Conservation (phyloP, 2,888 invertebrate genomes). For the Catocala fraxini region DNA sequence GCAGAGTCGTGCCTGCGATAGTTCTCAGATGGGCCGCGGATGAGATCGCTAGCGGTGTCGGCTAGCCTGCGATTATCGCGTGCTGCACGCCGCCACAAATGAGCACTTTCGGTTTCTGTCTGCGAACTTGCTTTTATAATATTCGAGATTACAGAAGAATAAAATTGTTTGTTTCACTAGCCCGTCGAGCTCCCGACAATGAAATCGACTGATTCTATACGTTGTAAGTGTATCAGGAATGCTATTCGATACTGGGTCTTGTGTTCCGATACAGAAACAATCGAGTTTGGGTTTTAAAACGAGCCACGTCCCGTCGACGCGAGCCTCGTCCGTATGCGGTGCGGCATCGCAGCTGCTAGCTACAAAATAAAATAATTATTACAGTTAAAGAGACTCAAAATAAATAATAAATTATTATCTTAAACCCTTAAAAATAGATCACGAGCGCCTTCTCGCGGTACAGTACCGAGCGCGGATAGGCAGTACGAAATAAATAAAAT, state of each 20-base stretch:
- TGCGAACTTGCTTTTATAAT: slow-evolving; percentile 40
- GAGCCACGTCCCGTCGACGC: slow-evolving; percentile 83
- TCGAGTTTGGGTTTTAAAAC: slow-evolving; percentile 59
- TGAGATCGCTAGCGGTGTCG: slow-evolving; percentile 66
- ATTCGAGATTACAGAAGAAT: slow-evolving; percentile 45
- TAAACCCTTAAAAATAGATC: slow-evolving; percentile 88
- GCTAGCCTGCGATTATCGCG: slow-evolving; percentile 54
- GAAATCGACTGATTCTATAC: slow-evolving; percentile 64
- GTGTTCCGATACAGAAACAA: slow-evolving; percentile 61
- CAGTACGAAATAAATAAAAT: slow-evolving; percentile 86
- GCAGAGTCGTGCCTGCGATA: slow-evolving; percentile 56
- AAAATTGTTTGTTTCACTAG: slow-evolving; percentile 45
- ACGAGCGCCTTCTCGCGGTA: slow-evolving; percentile 87
- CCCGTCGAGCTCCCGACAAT: slow-evolving; percentile 69
- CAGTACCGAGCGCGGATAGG: slow-evolving; percentile 86
- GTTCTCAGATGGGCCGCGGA: slow-evolving; percentile 70
- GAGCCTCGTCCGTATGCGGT: slow-evolving; percentile 83
- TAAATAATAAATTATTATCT: slow-evolving; percentile 88
- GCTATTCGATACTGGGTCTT: slow-evolving; percentile 34
- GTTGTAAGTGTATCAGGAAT: slow-evolving; percentile 27
- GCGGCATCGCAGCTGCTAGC: slow-evolving; percentile 82
- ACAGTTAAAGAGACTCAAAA: slow-evolving; percentile 87
- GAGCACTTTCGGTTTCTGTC: slow-evolving; percentile 53
- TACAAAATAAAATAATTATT: slow-evolving; percentile 82
- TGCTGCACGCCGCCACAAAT: slow-evolving; percentile 55